These are phyloP conservation scores for Aphis craccivora DNA, from an alignment of 1,140 invertebrate genomes.

Conservation along the genomic window DNA sequence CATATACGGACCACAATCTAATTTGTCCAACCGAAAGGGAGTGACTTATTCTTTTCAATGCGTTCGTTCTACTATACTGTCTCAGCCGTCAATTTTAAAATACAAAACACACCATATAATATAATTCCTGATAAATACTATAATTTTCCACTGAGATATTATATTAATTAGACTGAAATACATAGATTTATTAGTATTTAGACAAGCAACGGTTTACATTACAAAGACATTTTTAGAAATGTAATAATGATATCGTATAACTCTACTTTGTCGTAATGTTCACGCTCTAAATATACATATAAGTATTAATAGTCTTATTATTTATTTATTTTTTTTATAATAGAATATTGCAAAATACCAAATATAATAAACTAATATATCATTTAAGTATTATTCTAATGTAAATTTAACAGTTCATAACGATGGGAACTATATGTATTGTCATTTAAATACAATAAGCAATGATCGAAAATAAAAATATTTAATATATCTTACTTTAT, in stretches of 20 bases:
- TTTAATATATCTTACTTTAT: not conserved
- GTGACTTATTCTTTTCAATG: not conserved
- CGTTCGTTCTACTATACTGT: not conserved
- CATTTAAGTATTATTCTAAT: not conserved
- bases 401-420: not conserved
- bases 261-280: not conserved
- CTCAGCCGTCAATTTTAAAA: not conserved
- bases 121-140: not conserved
- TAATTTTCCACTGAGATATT: not conserved
- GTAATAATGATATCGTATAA: not conserved
- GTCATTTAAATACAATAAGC: not conserved
- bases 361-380: not conserved
- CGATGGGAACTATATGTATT: not conserved
- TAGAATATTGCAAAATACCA: not conserved
- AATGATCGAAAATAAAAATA: not conserved
- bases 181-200: not conserved
- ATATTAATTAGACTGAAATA: not conserved
- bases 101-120: not conserved
- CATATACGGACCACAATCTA: slow-evolving; percentile 15
- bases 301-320: not conserved
- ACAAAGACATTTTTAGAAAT: not conserved
- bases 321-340: not conserved
- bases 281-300: too few relatives aligned
- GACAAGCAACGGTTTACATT: not conserved
- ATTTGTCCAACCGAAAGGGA: slow-evolving; percentile 18